Base-by-base conservation (phyloP, 2,797 vertebrate species). In the Mus caroli region DNA sequence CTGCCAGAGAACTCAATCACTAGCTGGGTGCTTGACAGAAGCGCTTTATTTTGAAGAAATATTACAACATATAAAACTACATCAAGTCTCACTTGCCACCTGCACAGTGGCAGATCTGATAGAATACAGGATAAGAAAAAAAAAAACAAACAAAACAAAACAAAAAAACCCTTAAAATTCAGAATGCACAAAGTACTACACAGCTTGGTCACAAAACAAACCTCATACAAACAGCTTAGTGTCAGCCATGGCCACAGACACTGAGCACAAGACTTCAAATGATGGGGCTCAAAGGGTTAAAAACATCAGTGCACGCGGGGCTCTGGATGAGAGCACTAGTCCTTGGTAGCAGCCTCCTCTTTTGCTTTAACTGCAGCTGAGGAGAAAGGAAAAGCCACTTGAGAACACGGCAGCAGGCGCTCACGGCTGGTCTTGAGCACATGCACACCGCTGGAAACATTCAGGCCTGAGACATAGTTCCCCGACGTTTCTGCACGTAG, bases 1-100 rank as follows among this genome's bases (percentile, higher is more conserved):
- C 46, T 54, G 84, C 28, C n/a, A 94, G 40, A 92, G n/a, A 40
- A 12, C 31, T 34, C 52, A 60, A 7, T 22, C 85, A 50, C 22
- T 9, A 90, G 64, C 71, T 94, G 28, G 4, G 78, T 97, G 98
- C 97, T 97, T 98, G 98, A 98, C 97, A 98, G 97, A 97, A 99
- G 99, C 99, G 98, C 99, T 99, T 99, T 99, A 99, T 99, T 99
- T 99, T 99, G 99, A 99, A 98, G 98, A 98, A 99, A 99, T 99
- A 99, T 99, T 99, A 99, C 99, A 99, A 99, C 99, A 99, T 99
- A 99, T 99, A 99, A 99, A 99, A 99, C 99, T 99, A 99, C 99
- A 99, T 99, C 99, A 99, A 99, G 99, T 99, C 99, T 98, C 96
- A 96, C 98, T 98, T 98, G 97, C 98, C 98, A 99, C 99, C 97